Evolutionary conservation across 1,140 invertebrate genomes (phyloP).

Genomic region (Diploscapter pachys): DNA sequence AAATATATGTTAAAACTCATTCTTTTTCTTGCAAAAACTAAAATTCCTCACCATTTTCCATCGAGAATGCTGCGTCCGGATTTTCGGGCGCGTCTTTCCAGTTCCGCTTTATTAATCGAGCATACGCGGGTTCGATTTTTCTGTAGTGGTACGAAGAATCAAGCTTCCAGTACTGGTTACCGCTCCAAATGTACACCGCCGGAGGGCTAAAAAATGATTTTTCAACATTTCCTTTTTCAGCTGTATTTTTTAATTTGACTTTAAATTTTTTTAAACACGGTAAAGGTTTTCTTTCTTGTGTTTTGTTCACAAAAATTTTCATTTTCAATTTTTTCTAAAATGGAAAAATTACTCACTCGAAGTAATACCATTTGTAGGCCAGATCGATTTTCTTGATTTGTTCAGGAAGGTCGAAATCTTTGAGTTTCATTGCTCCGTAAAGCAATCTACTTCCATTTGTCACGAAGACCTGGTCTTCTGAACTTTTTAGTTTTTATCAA

Average conservation of each 20-base stretch:
- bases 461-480: too few relatives aligned
- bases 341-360: background rate
- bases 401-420: background rate
- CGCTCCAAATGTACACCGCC: conserved; percentile 10
- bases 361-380: conserved; percentile 18
- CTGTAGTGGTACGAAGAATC: background rate
- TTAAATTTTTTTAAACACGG: too few relatives aligned
- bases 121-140: conserved; percentile 3
- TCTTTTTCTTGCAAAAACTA: background rate
- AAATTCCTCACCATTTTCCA: background rate
- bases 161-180: background rate
- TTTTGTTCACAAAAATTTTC: too few relatives aligned
- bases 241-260: too few relatives aligned
- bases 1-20: too few relatives aligned
- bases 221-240: background rate
- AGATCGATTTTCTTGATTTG: background rate
- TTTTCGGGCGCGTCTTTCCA: conserved; percentile 4
- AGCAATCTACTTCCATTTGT: background rate
- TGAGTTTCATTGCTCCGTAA: background rate
- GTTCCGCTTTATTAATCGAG: conserved; percentile 11
- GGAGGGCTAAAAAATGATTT: background rate
- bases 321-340: background rate
- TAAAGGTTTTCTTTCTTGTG: too few relatives aligned
- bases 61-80: conserved; percentile 1
- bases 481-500: too few relatives aligned